Evolutionary conservation across 2,888 invertebrate species (phyloP), one percentile per base, ranked within the genome.

Genomic region (Ormyrus nitidulus): DNA sequence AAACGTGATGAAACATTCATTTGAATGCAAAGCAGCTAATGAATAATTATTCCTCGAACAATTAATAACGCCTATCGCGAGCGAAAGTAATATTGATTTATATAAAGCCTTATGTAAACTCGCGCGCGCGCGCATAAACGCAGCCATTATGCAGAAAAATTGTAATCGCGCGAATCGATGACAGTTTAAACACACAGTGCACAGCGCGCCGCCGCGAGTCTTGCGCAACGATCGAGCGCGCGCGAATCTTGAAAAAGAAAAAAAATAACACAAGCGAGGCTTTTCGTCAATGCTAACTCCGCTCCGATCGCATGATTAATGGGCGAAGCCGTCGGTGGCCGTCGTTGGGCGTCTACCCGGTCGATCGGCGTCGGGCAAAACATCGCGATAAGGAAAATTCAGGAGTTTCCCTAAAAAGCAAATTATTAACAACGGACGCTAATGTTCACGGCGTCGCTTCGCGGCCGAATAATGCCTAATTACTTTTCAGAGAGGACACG

Each of bases 221-320:
- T 75, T 72, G 34, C 46, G 68, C 13, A 76, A 72, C 62, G 54
- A 13, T 13, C 13, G 11, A 66, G 56, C 61, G 49, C 56, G 19
- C 1, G 19, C 19, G 19, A 19, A 51, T 62, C 53, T 70, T 70
- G 64, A 46, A 80, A 68, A 34, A 34, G 4, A 34, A 34, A 34
- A 34, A 3, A 34, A 4, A n/a, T 6, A 61, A n/a, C 2, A 13
- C 59, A 61, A 34, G 34, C 69, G 46, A 46, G 59, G 51, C 77
- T 56, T 78, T 72, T 72, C 78, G 61, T 70, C 72, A 48, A 54
- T 11, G 56, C 11, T 72, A 34, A 34, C 56, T 61, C 13, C 49
- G 34, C 19, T 61, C 13, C 61, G 71, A 73, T 49, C 49, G 34
- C 34, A 46, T 70, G 73, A 80, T 77, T 69, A 80, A 73, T 77